phyloP scores from a whole-genome alignment of 2,888 invertebrate species.

The Cephalotes varians region DNA sequence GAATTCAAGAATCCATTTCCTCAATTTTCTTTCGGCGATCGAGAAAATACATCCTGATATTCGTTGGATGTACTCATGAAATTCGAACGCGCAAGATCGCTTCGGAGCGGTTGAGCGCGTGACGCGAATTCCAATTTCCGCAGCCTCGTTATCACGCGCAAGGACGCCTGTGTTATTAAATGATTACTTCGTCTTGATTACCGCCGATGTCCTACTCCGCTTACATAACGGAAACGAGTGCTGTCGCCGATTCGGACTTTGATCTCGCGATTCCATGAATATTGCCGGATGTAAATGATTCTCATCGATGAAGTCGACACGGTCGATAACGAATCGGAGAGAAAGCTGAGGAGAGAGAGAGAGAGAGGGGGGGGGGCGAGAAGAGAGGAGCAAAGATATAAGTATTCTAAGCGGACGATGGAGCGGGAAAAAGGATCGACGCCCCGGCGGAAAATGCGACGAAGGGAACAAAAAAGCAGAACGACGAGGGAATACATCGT shows the following conservation, averaged over 20 bases:
- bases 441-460: not conserved
- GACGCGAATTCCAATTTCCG: slow-evolving; percentile 51
- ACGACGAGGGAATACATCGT: slow-evolving; percentile 63
- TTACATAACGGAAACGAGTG: not conserved
- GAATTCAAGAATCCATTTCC: slow-evolving; percentile 27
- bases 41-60: not conserved
- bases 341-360: not conserved
- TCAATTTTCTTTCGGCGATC: slow-evolving; percentile 16
- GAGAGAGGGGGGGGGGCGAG: not conserved
- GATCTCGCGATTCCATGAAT: slow-evolving; percentile 52
- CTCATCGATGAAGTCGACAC: slow-evolving; percentile 35
- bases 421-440: slow-evolving; percentile 24
- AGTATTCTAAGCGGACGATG: slow-evolving; percentile 15
- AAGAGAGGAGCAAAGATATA: not conserved
- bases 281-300: slow-evolving; percentile 60
- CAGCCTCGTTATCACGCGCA: slow-evolving; percentile 44
- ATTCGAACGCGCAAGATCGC: slow-evolving; percentile 5
- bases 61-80: slow-evolving; percentile 14
- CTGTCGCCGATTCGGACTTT: slow-evolving; percentile 24
- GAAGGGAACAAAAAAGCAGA: slow-evolving; percentile 30
- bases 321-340: slow-evolving; percentile 38
- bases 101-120: slow-evolving; percentile 16
- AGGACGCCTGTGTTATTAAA: slow-evolving; percentile 35
- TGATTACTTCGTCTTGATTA: slow-evolving; percentile 45
- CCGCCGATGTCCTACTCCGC: not conserved